phyloP scores from a whole-genome alignment of 2,797 vertebrate species.

The Muscicapa comitata region DNA sequence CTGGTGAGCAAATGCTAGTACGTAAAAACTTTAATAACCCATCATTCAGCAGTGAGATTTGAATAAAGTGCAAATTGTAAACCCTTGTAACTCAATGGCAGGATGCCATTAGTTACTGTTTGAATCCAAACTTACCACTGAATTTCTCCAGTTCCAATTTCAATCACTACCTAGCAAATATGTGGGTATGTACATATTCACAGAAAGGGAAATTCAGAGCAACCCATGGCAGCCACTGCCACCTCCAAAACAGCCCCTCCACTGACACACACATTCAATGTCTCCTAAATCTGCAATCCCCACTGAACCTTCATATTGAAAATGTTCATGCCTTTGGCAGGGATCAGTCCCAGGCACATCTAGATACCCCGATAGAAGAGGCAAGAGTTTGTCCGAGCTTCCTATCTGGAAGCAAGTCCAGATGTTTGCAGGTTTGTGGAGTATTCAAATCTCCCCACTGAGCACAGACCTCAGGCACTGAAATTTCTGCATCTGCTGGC shows the following conservation, averaged over 20 bases:
- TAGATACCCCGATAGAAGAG: neutral
- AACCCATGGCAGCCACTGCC: neutral
- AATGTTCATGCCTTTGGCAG: neutral
- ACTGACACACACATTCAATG: accelerated
- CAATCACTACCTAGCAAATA: neutral
- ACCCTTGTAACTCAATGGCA: neutral
- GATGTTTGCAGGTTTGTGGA: neutral
- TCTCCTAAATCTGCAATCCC: neutral
- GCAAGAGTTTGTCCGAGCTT: neutral
- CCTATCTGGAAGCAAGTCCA: neutral
- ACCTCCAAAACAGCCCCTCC: neutral
- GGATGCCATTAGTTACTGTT: neutral
- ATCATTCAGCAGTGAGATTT: neutral
- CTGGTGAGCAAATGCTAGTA: neutral
- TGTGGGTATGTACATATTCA: neutral
- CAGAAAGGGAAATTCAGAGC: neutral
- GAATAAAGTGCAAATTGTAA: neutral
- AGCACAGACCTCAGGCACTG: neutral
- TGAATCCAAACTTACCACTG: neutral
- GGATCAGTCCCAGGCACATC: neutral
- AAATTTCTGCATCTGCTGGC: neutral
- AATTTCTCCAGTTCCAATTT: neutral
- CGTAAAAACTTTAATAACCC: neutral
- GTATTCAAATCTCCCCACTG: accelerated
- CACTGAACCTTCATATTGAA: neutral